Base-by-base conservation (phyloP, 2,888 invertebrate genomes). In the Melanotus villosus region DNA sequence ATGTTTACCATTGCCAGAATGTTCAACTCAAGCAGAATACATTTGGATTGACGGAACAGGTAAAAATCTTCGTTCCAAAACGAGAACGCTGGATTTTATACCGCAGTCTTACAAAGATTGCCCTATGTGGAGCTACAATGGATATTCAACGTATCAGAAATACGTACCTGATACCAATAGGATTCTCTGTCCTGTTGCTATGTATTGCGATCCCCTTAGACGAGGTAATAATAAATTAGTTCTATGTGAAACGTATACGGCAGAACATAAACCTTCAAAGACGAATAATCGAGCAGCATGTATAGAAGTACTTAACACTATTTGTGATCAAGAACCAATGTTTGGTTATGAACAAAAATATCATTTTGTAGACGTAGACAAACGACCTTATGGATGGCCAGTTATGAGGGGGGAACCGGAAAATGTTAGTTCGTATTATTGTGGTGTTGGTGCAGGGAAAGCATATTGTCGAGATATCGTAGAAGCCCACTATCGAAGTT, bases 141-240 rank as follows among this genome's bases (percentile, higher is more conserved):
- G 93, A 57, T 91, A 90, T 78, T 91, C 91, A 65, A 92, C 92
- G 0, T 88, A 88, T 72, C 92, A 93, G 80, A 89, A 91, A 0
- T 85, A 84, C 36, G 86, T 89, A 0, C 88, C 88, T 65, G 90
- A 92, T 79, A 90, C 92, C 0, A 95, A 96, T 83, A 91, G 91
- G 66, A 92, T 90, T 79, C 85, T 95, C 56, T 88, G 92, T 79
- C 95, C 95, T 0, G 89, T 92, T 70, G 91, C 91, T 64, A 86
- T 96, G 78, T 96, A 93, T 85, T 89, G 89, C 62, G 94, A 95
- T 82, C 95, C 95, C 3, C 94, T 95, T 82, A 87, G 92, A 75
- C 90, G 92, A 21, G 90, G 91, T 66, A 89, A 89, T 80, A 90
- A 94, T 83, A 89, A 92, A 75, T 81, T 95, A 65, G 91, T 93